phyloP scores from a whole-genome alignment of 2,888 invertebrate species.

The Candidula unifasciata region DNA sequence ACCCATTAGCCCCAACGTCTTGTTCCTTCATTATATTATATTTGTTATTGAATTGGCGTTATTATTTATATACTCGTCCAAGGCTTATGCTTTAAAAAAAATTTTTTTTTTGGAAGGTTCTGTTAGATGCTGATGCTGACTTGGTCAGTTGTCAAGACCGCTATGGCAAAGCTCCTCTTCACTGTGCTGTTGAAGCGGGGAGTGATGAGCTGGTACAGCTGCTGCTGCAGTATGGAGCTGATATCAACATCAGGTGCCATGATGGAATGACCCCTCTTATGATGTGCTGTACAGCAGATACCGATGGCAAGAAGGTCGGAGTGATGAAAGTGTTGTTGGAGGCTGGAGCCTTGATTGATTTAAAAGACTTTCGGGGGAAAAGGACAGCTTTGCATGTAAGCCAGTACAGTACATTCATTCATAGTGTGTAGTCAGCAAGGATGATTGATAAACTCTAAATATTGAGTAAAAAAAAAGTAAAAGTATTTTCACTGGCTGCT shows the following conservation, averaged over 20 bases:
- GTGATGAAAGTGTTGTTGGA: slow-evolving; percentile 60
- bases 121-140: slow-evolving; percentile 56
- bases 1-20: no score
- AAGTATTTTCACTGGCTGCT: no score
- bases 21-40: no score
- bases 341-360: slow-evolving; percentile 62
- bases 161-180: slow-evolving; percentile 65
- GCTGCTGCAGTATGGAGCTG: slow-evolving; percentile 61
- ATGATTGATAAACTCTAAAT: no score
- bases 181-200: slow-evolving; percentile 65
- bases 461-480: no score
- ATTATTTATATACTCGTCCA: background rate
- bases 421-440: background rate
- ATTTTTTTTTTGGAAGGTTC: slow-evolving; percentile 54
- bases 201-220: slow-evolving; percentile 60
- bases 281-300: slow-evolving; percentile 58
- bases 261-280: slow-evolving; percentile 69
- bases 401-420: background rate
- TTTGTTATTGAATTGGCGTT: background rate
- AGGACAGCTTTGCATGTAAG: slow-evolving; percentile 69
- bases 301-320: slow-evolving; percentile 44
- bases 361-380: slow-evolving; percentile 62
- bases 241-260: slow-evolving; percentile 62
- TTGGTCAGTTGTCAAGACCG: slow-evolving; percentile 62
- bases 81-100: background rate